Evolutionary conservation across 2,888 invertebrate species (phyloP).

Genomic region (Agrochola lota): DNA sequence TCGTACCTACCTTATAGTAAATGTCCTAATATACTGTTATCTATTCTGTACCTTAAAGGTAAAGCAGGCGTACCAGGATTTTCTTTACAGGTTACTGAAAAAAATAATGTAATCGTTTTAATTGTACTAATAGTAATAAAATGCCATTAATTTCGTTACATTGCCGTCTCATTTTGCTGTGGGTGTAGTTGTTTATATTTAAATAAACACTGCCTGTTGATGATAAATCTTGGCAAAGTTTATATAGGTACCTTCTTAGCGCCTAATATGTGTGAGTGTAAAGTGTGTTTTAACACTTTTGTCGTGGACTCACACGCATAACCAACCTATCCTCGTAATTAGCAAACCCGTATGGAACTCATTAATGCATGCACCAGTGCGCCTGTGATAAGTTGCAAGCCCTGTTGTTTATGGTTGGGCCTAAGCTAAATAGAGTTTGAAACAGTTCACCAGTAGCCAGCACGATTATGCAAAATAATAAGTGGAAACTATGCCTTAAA

Average conservation of each 20-base stretch:
- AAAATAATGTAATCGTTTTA: neutral
- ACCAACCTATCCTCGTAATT: slow-evolving; percentile 20
- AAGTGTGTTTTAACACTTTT: neutral
- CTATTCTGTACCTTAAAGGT: neutral
- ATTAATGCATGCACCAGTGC: slow-evolving; percentile 49
- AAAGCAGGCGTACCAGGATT: neutral
- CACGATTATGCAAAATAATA: slow-evolving; percentile 12
- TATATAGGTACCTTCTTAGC: neutral
- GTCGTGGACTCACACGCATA: neutral
- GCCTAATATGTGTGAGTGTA: neutral
- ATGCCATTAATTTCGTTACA: neutral
- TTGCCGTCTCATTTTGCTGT: neutral
- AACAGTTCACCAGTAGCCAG: slow-evolving; percentile 10
- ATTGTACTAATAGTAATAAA: neutral
- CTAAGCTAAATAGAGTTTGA: slow-evolving; percentile 32
- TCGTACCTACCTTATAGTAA: neutral
- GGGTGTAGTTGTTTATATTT: neutral
- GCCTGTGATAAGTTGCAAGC: slow-evolving; percentile 45
- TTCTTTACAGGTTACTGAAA: neutral
- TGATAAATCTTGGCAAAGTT: neutral
- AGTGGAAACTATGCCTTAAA: slow-evolving; percentile 1
- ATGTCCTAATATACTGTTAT: too few species aligned
- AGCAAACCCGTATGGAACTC: slow-evolving; percentile 34
- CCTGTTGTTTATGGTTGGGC: slow-evolving; percentile 43
- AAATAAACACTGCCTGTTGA: neutral